Evolutionary conservation across 35 echinoderm and acorn worm genomes (phyloP).

Genomic region (Holothuria glaberrima): DNA sequence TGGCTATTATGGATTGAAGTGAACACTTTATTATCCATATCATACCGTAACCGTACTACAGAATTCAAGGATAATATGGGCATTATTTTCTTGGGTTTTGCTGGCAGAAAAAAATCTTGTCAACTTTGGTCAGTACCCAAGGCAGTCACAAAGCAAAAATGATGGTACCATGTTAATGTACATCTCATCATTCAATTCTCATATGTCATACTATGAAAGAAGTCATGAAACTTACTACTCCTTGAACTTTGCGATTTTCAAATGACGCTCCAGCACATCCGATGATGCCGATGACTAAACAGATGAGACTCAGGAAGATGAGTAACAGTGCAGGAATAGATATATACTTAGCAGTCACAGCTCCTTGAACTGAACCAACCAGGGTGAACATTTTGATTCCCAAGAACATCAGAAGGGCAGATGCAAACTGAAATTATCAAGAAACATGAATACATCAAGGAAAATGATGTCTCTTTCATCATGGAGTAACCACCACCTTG

Average conservation of each 20-base stretch:
- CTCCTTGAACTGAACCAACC: conserved; percentile 21
- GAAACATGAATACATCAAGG: neutral
- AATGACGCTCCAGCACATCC: conserved; percentile 43
- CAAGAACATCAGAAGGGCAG: conserved; percentile 43
- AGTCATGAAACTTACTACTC: neutral
- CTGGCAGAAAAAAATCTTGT: no score
- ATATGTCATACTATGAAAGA: neutral
- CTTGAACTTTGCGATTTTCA: conserved; percentile 36
- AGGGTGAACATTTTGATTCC: conserved; percentile 36
- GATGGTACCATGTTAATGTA: neutral
- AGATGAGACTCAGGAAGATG: conserved; percentile 28
- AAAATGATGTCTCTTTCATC: no score
- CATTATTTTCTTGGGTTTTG: no score
- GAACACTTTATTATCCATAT: no score
- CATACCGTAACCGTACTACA: no score
- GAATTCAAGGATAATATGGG: neutral
- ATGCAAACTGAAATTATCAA: conserved; percentile 17
- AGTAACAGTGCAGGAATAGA: conserved; percentile 31
- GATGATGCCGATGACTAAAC: conserved; percentile 23
- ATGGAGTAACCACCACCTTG: no score
- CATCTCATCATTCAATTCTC: no score
- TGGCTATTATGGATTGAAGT: no score
- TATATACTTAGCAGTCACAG: neutral
- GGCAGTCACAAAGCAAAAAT: neutral
- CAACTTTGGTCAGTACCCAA: no score